Evolutionary conservation across 2,797 vertebrate species (phyloP).

Genomic region (Coreius guichenoti): DNA sequence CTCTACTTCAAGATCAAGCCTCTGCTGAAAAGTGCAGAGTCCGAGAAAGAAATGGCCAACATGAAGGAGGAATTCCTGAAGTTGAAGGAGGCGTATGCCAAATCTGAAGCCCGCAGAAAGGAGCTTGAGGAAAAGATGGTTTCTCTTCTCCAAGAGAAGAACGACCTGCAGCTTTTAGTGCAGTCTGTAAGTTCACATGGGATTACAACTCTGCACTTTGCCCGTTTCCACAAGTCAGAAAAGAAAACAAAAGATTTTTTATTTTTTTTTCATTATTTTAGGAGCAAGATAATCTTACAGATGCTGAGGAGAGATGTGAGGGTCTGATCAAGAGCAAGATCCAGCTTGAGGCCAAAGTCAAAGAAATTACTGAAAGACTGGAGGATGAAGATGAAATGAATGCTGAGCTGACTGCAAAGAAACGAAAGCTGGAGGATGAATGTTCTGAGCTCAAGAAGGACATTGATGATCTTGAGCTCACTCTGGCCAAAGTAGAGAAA

Average conservation of each 20-base stretch:
- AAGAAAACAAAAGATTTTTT: neutral
- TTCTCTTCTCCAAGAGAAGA: constrained; percentile 15
- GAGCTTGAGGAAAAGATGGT: constrained; percentile 25
- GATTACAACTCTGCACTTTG: constrained; percentile 56
- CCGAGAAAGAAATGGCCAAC: constrained; percentile 35
- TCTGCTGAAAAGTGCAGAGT: constrained; percentile 78
- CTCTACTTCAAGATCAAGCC: constrained; percentile 79
- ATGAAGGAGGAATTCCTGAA: neutral
- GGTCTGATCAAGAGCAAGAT: constrained; percentile 93
- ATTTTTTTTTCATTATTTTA: no score
- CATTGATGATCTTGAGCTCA: constrained; percentile 88
- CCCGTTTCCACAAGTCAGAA: neutral
- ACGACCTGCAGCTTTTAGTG: constrained; percentile 60
- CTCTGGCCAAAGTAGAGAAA: constrained; percentile 73
- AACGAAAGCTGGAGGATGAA: constrained; percentile 88
- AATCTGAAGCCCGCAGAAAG: constrained; percentile 5
- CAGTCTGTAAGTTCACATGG: constrained; percentile 61
- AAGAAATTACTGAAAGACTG: constrained; percentile 81
- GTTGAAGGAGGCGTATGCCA: neutral
- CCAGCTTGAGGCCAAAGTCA: constrained; percentile 88
- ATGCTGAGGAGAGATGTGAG: constrained; percentile 88
- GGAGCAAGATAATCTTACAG: constrained; percentile 84
- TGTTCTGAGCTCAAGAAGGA: constrained; percentile 90
- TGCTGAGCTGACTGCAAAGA: constrained; percentile 83
- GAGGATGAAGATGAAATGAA: constrained; percentile 87